phyloP scores from a whole-genome alignment of 2,888 invertebrate species.

The Timandra comae region DNA sequence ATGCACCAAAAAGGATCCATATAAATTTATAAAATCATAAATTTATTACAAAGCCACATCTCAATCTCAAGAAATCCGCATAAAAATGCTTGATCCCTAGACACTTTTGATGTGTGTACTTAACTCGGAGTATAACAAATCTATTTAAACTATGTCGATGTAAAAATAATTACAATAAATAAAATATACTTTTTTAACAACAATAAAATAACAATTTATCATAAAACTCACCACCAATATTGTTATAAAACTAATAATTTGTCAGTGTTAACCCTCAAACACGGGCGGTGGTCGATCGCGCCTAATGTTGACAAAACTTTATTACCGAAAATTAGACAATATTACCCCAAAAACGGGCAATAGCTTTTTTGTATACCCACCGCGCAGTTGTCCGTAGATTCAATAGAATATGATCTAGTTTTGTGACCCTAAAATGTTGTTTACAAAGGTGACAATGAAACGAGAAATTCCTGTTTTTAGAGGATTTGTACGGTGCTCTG shows the following conservation, averaged over 20 bases:
- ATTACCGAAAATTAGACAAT: slow-evolving; percentile 74
- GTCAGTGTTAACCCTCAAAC: slow-evolving; percentile 62
- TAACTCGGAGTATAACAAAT: no score
- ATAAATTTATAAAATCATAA: no score
- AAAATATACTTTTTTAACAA: no score
- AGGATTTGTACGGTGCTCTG: slow-evolving; percentile 22
- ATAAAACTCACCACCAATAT: slow-evolving; percentile 21
- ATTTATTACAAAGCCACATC: no score
- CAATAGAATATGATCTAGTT: slow-evolving; percentile 62
- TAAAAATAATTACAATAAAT: no score
- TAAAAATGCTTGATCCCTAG: no score
- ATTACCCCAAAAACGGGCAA: slow-evolving; percentile 62
- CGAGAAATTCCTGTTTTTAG: slow-evolving; percentile 57
- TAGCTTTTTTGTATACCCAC: slow-evolving; percentile 55
- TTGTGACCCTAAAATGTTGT: slow-evolving; percentile 56
- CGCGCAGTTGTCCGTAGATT: slow-evolving; percentile 47
- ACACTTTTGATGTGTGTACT: no score
- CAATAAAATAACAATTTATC: slow-evolving; percentile 7
- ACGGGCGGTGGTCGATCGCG: slow-evolving; percentile 45
- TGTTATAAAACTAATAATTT: slow-evolving; percentile 51
- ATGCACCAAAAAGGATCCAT: no score
- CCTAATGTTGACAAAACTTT: slow-evolving; percentile 74
- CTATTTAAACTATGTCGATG: no score
- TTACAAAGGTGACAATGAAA: slow-evolving; percentile 50
- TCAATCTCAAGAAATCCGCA: no score